Evolutionary conservation across 2,888 invertebrate genomes (phyloP).

Genomic region (Tipula unca): DNA sequence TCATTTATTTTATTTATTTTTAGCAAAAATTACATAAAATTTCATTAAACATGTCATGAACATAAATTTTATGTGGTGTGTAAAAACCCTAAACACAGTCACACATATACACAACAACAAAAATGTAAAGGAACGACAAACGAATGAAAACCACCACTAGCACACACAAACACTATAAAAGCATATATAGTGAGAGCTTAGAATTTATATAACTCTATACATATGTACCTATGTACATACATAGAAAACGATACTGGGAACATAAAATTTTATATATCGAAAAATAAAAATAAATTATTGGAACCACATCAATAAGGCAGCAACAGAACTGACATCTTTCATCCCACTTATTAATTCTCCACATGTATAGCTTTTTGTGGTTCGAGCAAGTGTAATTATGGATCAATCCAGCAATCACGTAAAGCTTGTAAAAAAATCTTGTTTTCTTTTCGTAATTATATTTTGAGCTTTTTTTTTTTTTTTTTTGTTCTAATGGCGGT

Average conservation of each 20-base stretch:
- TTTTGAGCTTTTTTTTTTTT: background rate
- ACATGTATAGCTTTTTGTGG: background rate
- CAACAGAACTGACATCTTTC: background rate
- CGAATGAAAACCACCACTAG: background rate
- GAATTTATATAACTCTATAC: background rate
- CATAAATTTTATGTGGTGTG: background rate
- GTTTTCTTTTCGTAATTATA: background rate
- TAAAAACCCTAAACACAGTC: background rate
- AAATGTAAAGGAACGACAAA: background rate
- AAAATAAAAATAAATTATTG: background rate
- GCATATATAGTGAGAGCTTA: background rate
- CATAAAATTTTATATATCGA: background rate
- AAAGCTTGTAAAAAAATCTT: background rate
- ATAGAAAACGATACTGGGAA: background rate
- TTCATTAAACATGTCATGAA: slow-evolving; percentile 14
- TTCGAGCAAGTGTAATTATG: background rate
- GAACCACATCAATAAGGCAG: background rate
- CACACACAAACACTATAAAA: background rate
- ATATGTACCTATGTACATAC: background rate
- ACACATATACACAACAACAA: background rate
- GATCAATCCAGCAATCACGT: background rate
- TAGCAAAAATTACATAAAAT: background rate
- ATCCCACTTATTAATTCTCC: background rate
- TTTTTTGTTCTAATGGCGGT: background rate
- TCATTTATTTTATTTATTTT: background rate